Conservation (phyloP, 1,140 invertebrate genomes). For the Apis dorsata region DNA sequence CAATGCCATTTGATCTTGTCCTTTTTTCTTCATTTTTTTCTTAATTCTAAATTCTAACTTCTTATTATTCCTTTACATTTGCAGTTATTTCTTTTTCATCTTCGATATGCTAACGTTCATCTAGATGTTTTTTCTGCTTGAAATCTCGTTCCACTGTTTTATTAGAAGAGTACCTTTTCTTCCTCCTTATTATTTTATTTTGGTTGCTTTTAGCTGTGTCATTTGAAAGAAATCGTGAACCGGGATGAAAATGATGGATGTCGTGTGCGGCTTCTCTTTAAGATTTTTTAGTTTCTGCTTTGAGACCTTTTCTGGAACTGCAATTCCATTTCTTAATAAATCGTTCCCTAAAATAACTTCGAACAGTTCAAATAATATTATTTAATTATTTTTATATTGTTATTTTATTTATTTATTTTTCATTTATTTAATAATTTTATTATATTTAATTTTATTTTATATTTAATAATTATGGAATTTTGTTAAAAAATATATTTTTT, state of each 20-base stretch:
- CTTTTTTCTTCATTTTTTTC: slow-evolving; percentile 35
- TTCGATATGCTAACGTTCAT: slow-evolving; percentile 29
- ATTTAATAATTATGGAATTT: too few species aligned
- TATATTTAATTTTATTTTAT: too few species aligned
- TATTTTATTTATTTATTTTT: too few species aligned
- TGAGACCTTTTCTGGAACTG: background rate
- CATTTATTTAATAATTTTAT: too few species aligned
- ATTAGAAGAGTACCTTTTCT: background rate
- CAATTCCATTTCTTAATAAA: background rate
- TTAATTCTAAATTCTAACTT: slow-evolving; percentile 28
- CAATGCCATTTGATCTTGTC: slow-evolving; percentile 27
- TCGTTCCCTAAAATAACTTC: background rate
- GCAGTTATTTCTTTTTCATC: slow-evolving; percentile 42
- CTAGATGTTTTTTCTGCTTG: slow-evolving; percentile 34
- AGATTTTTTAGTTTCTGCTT: background rate
- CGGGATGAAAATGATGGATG: slow-evolving; percentile 12
- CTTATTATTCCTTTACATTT: slow-evolving; percentile 48
- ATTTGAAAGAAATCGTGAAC: slow-evolving; percentile 6
- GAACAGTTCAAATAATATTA: background rate
- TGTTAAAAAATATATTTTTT: too few species aligned
- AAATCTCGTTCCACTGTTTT: slow-evolving; percentile 48
- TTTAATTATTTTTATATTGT: background rate
- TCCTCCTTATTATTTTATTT: background rate
- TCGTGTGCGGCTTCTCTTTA: background rate
- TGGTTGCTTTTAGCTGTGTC: background rate